Evolutionary conservation across 2,797 vertebrate genomes (phyloP).

Genomic region (Chrysocyon brachyurus): DNA sequence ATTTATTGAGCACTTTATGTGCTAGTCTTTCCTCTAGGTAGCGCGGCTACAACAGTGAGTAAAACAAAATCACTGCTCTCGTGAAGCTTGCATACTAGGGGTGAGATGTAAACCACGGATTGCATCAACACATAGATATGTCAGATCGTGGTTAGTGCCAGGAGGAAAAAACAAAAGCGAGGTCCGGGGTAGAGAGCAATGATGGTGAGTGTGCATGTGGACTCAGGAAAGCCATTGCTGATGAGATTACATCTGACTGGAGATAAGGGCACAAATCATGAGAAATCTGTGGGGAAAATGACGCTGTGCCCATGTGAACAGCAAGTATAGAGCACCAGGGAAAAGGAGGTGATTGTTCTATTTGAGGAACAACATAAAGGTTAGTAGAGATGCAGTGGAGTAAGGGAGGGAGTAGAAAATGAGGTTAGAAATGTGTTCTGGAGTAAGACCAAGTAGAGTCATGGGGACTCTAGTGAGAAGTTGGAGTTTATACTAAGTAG

Average conservation of each 20-base stretch:
- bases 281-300: neutral
- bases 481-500: neutral
- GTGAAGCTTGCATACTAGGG: neutral
- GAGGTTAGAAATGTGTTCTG: neutral
- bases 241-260: neutral
- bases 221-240: neutral
- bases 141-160: neutral
- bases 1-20: neutral
- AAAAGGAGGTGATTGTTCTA: neutral
- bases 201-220: neutral
- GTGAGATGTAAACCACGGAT: neutral
- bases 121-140: neutral
- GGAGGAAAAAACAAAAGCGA: neutral
- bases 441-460: neutral
- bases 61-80: neutral
- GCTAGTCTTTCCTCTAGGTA: neutral
- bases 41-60: neutral
- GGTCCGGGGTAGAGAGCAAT: neutral
- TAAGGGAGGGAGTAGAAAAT: neutral
- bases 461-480: neutral
- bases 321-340: neutral
- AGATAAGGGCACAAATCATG: neutral
- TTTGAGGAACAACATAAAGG: neutral
- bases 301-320: neutral
- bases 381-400: neutral